Evolutionary conservation across 2,888 invertebrate species (phyloP).

Genomic region (Drosophila cognata): DNA sequence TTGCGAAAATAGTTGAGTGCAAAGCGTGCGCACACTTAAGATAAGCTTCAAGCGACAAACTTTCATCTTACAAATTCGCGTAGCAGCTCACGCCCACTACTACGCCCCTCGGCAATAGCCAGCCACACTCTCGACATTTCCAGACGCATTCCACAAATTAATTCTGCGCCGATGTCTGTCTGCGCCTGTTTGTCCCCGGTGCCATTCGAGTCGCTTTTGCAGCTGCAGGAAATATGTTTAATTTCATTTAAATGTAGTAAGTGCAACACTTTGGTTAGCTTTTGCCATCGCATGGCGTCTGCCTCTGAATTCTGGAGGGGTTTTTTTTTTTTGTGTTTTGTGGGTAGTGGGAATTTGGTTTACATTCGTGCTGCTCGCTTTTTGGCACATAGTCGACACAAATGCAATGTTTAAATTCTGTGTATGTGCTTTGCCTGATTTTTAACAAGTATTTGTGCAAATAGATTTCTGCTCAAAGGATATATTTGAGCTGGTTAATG

Average conservation of each 20-base stretch:
- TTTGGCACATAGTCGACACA: slow-evolving; percentile 24
- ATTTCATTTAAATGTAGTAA: slow-evolving; percentile 77
- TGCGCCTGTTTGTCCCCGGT: slow-evolving; percentile 17
- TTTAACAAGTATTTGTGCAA: slow-evolving; percentile 37
- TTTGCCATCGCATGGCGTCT: slow-evolving; percentile 31
- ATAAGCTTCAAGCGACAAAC: slow-evolving; percentile 76
- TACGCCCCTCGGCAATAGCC: neutral
- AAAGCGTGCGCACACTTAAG: slow-evolving; percentile 78
- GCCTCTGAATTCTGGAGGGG: neutral
- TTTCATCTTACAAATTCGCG: slow-evolving; percentile 77
- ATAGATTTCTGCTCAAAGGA: slow-evolving; percentile 43
- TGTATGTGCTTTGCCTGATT: slow-evolving; percentile 26
- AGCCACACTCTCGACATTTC: slow-evolving; percentile 6
- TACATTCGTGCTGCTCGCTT: slow-evolving; percentile 35
- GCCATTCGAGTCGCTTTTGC: slow-evolving; percentile 49
- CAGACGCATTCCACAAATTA: slow-evolving; percentile 74
- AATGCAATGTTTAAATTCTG: slow-evolving; percentile 22
- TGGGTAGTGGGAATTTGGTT: slow-evolving; percentile 19
- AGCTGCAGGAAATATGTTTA: slow-evolving; percentile 78
- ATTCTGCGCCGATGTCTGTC: slow-evolving; percentile 59
- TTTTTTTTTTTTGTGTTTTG: neutral
- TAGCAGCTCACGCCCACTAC: neutral
- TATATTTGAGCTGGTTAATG: slow-evolving; percentile 45
- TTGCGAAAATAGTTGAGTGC: slow-evolving; percentile 72
- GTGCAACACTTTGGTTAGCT: slow-evolving; percentile 78